These are phyloP conservation scores for Trachymyrmex septentrionalis DNA, from an alignment of 1,140 invertebrate species.

Conservation along the genomic window DNA sequence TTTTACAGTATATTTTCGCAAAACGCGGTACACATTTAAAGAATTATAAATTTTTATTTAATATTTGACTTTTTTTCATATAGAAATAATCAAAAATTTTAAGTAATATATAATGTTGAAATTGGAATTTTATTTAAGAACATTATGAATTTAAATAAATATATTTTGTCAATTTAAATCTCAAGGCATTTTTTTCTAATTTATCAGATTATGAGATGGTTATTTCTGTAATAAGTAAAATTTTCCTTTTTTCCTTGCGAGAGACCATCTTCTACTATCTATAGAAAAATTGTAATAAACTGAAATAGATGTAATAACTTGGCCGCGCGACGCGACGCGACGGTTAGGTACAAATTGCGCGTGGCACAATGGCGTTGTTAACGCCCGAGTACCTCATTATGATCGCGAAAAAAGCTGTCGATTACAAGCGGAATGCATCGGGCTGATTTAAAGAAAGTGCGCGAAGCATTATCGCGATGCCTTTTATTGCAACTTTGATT, in stretches of 20 bases:
- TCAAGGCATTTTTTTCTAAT: constrained; percentile 1
- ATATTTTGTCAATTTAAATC: constrained; percentile 5
- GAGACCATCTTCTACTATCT: constrained; percentile 4
- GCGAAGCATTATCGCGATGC: constrained; percentile 52
- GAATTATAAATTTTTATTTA: background rate
- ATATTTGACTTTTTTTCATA: background rate
- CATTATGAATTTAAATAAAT: background rate
- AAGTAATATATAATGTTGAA: background rate
- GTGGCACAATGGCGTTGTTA: constrained; percentile 71
- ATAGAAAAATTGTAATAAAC: constrained; percentile 69
- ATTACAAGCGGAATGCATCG: constrained; percentile 65
- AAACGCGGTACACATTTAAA: background rate
- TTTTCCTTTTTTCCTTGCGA: constrained; percentile 6
- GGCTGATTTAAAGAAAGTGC: constrained; percentile 55
- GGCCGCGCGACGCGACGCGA: constrained; percentile 10
- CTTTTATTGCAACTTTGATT: constrained; percentile 35
- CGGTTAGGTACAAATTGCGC: constrained; percentile 71
- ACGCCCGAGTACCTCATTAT: constrained; percentile 66
- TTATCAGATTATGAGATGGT: constrained; percentile 22
- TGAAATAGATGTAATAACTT: constrained; percentile 71
- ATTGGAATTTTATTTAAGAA: background rate
- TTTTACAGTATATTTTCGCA: background rate
- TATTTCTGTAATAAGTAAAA: constrained; percentile 19
- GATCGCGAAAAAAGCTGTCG: constrained; percentile 71
- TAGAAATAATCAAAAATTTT: background rate